Percentiles rank a stretch among this genome's conserved stretches.
Conservation (phyloP, 2,113 vertebrate genomes). For the Sinocyclocheilus rhinocerous region DNA sequence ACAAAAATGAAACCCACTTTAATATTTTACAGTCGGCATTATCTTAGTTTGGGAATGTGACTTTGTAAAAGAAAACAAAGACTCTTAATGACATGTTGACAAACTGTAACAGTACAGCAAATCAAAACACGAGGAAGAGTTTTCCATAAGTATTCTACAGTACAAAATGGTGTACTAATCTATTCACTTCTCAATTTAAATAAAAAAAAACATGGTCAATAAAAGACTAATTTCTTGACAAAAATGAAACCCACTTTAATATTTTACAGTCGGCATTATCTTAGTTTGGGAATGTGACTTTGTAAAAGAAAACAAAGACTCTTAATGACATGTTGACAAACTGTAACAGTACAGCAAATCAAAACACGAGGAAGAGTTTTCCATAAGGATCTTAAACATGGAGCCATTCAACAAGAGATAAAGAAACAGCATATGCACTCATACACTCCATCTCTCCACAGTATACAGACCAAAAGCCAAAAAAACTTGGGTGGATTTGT, state of each 20-base stretch:
- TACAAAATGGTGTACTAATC: no score
- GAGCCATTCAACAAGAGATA: not conserved
- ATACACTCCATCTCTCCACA: constrained; percentile 1
- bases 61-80: constrained; percentile 51
- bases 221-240: not conserved
- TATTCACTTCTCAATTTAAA: not conserved
- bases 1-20: constrained; percentile 49
- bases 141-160: not conserved
- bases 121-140: constrained; percentile 6
- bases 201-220: not conserved
- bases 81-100: constrained; percentile 9
- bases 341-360: constrained; percentile 18
- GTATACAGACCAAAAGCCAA: constrained; percentile 17
- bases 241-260: constrained; percentile 57
- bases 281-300: constrained; percentile 58
- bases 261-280: constrained; percentile 49
- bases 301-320: constrained; percentile 50
- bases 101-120: constrained; percentile 8
- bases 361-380: constrained; percentile 2
- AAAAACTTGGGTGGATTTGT: constrained; percentile 49
- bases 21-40: constrained; percentile 57
- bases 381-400: not conserved
- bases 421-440: not conserved
- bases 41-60: constrained; percentile 57
- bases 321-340: constrained; percentile 8